Evolutionary conservation across 2,888 invertebrate genomes (phyloP).

Genomic region (Nemapogon koenigi): DNA sequence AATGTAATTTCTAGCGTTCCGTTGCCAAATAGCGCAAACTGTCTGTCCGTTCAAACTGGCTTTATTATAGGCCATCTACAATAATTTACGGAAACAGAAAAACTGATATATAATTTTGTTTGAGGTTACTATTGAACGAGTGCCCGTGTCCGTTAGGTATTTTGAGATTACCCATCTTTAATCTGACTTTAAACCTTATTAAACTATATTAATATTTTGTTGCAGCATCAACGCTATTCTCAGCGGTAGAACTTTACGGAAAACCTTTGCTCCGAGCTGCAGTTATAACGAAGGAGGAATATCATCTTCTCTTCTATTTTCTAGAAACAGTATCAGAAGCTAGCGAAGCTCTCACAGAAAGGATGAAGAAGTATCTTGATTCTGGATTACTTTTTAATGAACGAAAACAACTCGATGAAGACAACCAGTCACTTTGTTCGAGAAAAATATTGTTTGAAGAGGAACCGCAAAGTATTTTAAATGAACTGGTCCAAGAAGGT

Average conservation of each 20-base stretch:
- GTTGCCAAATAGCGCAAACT: too few species aligned
- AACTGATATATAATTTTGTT: too few species aligned
- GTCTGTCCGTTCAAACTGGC: too few species aligned
- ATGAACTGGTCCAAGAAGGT: conserved; percentile 53
- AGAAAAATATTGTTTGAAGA: conserved; percentile 27
- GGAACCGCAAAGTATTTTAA: conserved; percentile 45
- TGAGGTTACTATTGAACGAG: too few species aligned
- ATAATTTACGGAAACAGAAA: too few species aligned
- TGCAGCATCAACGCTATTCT: conserved; percentile 62
- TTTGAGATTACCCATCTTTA: too few species aligned
- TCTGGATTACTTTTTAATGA: conserved; percentile 48
- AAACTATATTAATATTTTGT: too few species aligned
- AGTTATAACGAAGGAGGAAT: conserved; percentile 58
- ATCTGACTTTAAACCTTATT: too few species aligned
- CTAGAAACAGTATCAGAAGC: conserved; percentile 56
- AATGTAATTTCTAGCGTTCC: too few species aligned
- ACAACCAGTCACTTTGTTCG: conserved; percentile 24
- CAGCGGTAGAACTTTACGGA: conserved; percentile 69
- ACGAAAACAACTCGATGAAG: conserved; percentile 24
- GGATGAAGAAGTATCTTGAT: conserved; percentile 57
- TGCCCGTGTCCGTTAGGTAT: too few species aligned
- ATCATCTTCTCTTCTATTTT: conserved; percentile 59
- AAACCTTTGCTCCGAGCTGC: conserved; percentile 62
- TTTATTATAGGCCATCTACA: too few species aligned
- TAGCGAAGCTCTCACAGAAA: conserved; percentile 51